A percentile compares a stretch with the other conserved stretches of the same genome.
Evolutionary conservation across 2,797 vertebrate species (phyloP).

Genomic region (Poeciliopsis presidionis): DNA sequence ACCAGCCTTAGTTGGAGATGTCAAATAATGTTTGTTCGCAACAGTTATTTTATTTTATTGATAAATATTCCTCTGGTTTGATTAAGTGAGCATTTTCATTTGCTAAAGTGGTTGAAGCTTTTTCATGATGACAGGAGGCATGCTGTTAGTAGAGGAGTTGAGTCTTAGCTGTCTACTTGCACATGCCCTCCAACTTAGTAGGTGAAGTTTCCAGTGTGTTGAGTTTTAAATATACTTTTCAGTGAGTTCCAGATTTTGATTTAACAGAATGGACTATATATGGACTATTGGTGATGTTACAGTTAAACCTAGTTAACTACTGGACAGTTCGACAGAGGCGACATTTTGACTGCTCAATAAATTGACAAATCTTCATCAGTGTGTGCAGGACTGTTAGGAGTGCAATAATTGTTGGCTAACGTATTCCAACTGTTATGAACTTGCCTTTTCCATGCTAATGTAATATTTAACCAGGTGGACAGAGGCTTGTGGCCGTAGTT

Average conservation of each 20-base stretch:
- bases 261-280: neutral
- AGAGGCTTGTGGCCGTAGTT: neutral
- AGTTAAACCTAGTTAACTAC: neutral
- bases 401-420: neutral
- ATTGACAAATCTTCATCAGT: neutral
- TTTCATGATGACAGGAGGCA: neutral
- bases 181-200: neutral
- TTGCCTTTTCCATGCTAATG: neutral
- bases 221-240: neutral
- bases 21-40: neutral
- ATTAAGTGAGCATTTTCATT: neutral
- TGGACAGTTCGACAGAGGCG: neutral
- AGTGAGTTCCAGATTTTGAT: neutral
- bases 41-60: neutral
- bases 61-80: neutral
- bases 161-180: neutral
- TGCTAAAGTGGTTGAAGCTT: neutral
- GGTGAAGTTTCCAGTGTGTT: neutral
- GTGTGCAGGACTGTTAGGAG: neutral
- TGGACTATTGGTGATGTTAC: neutral
- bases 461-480: neutral
- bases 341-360: neutral
- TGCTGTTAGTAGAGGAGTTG: neutral
- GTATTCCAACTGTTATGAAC: neutral
- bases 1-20: neutral